Base-by-base conservation (phyloP, 2,797 vertebrate genomes). In the Morus bassanus region DNA sequence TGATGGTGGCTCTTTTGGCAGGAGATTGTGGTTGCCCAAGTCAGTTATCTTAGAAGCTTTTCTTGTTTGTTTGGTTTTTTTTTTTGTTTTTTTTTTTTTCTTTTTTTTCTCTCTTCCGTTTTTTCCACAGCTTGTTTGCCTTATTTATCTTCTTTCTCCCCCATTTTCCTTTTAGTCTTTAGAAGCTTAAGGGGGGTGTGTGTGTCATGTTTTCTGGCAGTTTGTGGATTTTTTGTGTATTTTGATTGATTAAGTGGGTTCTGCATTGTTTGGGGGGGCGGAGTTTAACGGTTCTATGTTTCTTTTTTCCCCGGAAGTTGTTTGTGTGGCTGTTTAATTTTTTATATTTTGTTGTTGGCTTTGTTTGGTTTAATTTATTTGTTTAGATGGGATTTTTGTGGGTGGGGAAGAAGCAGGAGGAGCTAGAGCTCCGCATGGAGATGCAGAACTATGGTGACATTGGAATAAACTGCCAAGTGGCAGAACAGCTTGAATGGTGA, bases 71-170 rank as follows among this genome's bases (percentile, higher is more conserved):
- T 46, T n/a, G n/a, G n/a, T n/a, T 39, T 39, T 39, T 39, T 8
- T 39, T 39, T 39, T 39, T 39, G 37, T 39, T 39, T 10, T 39
- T 8, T 6, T 16, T 31, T 17, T 39, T 3, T 17, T 51, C 8
- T 9, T 33, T 25, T 8, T 53, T 69, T 31, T 27, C 5, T 2
- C 1, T 7, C 6, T 25, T 41, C 0, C 2, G 2, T 70, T 69
- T 65, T 85, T 56, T 10, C 2, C 11, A 5, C 3, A 18, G 24
- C 63, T 78, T 48, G 4, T 51, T 93, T 63, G 21, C 8, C 2
- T 48, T 69, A 59, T 41, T 84, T 56, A 14, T 63, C 2, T 18
- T 33, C 51, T 60, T 43, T 22, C 1, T 45, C 0, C 7, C 3
- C 24, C 1, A 0, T 18, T 85, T 92, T 51, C 13, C 19, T 65